Base-by-base conservation (phyloP, 1,140 invertebrate species). In the Drosophila nikananu region DNA sequence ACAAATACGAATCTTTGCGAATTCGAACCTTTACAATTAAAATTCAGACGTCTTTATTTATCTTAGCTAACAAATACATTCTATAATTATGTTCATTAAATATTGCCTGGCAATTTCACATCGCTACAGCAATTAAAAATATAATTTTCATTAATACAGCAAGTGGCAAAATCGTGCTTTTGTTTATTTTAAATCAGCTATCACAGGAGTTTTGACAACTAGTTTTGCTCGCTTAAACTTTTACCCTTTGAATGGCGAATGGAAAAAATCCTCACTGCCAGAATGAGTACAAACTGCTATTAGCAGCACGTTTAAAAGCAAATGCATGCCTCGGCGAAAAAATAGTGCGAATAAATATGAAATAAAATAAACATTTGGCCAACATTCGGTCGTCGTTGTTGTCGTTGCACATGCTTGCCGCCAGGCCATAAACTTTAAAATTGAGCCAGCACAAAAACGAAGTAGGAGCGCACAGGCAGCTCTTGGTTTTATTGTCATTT, bases 401-500 rank as follows among this genome's bases (percentile, higher is more conserved):
- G 79, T 77, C 71, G 79, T 65, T 63, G 86, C 81, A 81, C 78
- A 84, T 80, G 75, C 37, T 90, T 25, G 55, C 68, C 83, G 73
- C 76, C 71, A 46, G 66, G 66, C 54, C 81, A 90, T 89, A 89
- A 87, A 89, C 73, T 87, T 87, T 90, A 89, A 81, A 89, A 79
- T 75, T 84, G 81, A 75, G 81, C 52, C 60, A 44, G 49, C 64
- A 58, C 48, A 76, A 66, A 61, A 77, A 68, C 51, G 51, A 59
- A 75, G 66, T 49, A 63, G 70, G 57, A 78, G 73, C 62, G 52
- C 62, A 57, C 55, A 61, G 68, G 71, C 81, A 90, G 82, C 75
- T 90, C 90, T 86, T 90, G 84, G 86, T 90, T 90, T 90, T 90
- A 90, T 90, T 90, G 86, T 90, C 86, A 90, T 90, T 90, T 90